These are phyloP conservation scores for Ceramica pisi DNA, from an alignment of 2,888 invertebrate species.

Conservation along the genomic window DNA sequence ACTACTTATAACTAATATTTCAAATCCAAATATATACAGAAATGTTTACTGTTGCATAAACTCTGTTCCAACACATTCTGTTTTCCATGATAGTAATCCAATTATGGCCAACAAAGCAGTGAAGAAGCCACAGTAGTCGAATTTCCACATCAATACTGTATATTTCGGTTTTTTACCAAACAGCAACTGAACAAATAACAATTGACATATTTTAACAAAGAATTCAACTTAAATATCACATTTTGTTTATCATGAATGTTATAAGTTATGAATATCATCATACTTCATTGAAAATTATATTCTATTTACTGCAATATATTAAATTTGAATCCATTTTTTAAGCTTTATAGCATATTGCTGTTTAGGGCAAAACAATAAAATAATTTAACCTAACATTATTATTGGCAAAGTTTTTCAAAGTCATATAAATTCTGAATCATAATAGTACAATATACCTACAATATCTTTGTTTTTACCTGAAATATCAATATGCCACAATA, in stretches of 20 bases:
- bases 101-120: constrained; percentile 55
- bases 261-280: constrained; percentile 29
- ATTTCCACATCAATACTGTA: constrained; percentile 58
- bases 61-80: constrained; percentile 63
- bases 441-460: constrained; percentile 18
- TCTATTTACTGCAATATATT: constrained; percentile 20
- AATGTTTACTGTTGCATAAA: constrained; percentile 75
- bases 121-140: constrained; percentile 61
- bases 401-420: constrained; percentile 44
- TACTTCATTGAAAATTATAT: constrained; percentile 33
- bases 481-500: constrained; percentile 19
- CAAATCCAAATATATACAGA: constrained; percentile 87
- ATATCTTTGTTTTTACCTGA: constrained; percentile 38
- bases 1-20: constrained; percentile 86
- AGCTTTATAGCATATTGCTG: constrained; percentile 12
- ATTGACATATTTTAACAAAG: constrained; percentile 57
- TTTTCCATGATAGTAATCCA: constrained; percentile 56
- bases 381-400: constrained; percentile 30
- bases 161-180: constrained; percentile 45
- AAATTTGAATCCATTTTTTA: neutral
- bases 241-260: constrained; percentile 62
- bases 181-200: constrained; percentile 63
- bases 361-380: constrained; percentile 20
- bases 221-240: constrained; percentile 72
- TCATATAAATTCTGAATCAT: constrained; percentile 24